phyloP scores from a whole-genome alignment of 2,113 vertebrate species.

The Ochotona curzoniae region DNA sequence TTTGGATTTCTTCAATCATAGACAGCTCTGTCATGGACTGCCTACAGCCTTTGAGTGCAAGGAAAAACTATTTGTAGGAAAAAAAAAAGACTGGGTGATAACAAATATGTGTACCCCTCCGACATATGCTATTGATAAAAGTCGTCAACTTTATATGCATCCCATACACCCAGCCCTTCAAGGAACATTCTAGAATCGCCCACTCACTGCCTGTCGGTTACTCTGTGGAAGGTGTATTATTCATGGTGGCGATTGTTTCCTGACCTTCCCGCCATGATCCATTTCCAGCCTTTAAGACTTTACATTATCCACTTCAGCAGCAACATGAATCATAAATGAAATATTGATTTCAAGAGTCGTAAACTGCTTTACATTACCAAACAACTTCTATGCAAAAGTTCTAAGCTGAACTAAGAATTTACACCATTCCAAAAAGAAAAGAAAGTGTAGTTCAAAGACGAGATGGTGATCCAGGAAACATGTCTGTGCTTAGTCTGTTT shows the following conservation, averaged over 20 bases:
- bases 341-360: conserved; percentile 81
- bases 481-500: not conserved
- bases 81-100: not conserved
- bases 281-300: conserved; percentile 85
- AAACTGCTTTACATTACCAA: conserved; percentile 71
- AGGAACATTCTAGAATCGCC: conserved; percentile 43
- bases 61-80: not conserved
- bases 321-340: conserved; percentile 85
- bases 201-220: conserved; percentile 61
- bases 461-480: not conserved
- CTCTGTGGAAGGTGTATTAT: conserved; percentile 74
- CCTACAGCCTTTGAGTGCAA: not conserved
- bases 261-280: conserved; percentile 80
- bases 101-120: not conserved
- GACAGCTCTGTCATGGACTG: conserved; percentile 22
- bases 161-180: not conserved
- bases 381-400: conserved; percentile 57
- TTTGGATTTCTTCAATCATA: conserved; percentile 22
- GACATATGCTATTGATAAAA: not conserved
- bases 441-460: not conserved
- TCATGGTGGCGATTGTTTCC: conserved; percentile 80
- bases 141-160: not conserved
- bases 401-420: conserved; percentile 22
- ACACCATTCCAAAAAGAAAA: not conserved
- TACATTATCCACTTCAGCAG: conserved; percentile 80